Base-by-base conservation (phyloP, 2,113 vertebrate genomes). In the Setophaga kirtlandii region DNA sequence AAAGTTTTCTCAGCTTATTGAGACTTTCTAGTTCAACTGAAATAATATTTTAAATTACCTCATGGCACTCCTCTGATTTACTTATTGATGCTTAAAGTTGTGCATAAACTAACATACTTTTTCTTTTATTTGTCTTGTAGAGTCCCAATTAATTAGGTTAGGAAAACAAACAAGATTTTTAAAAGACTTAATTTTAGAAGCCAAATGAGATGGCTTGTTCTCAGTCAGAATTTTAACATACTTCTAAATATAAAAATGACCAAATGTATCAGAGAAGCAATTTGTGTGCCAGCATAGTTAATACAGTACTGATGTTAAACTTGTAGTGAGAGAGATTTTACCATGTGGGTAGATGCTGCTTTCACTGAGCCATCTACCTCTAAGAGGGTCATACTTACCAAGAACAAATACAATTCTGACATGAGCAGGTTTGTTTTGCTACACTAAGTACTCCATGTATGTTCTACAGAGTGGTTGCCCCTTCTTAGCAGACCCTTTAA, bases 111-210 rank as follows among this genome's bases (percentile, higher is more conserved):
- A 73, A 4, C 14, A 78, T 30, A 37, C 0, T 42, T 65, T 71
- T 52, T 16, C 33, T 33, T 85, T 79, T 75, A 31, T 83, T 96
- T 90, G 18, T 83, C 84, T 83, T 75, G 42, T 87, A 89, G 20
- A 1, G 2, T 76, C 5, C 58, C 22, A 90, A 39, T 15, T 69
- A 83, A 44, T 83, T 37, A 56, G 14, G 19, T 17, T 50, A 68
- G 41, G 20, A 88, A 79, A 82, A 83, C 3, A 79, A 93, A 63
- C 3, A 5, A 56, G 17, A 60, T 63, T 73, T 81, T 49, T 2
- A 60, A 71, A 84, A 79, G 8, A 28, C 17, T 35, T 88, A 3
- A 83, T 31, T 75, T 85, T n/a, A 79, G 30, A 73, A 4, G 20
- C 44, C 79, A 23, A 84, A 82, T 19, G 8, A 82, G 24, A 67